Evolutionary conservation across 1,140 invertebrate genomes (phyloP), one percentile per base, ranked within the genome.

Genomic region (Charaxes varanes): DNA sequence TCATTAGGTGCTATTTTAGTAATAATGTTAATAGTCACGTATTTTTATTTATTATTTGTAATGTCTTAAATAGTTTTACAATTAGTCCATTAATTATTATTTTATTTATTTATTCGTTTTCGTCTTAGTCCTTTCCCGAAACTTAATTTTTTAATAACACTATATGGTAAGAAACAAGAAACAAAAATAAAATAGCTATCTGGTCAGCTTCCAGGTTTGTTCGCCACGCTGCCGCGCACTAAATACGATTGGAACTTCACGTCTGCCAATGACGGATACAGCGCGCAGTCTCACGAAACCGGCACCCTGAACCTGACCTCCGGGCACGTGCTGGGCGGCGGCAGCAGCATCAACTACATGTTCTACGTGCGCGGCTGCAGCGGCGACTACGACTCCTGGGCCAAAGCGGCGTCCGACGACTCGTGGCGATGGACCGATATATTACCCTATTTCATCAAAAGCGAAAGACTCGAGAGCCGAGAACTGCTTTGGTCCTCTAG

Each of bases 341-440:
- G 88, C 1, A 92, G 90, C 16, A 87, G 91, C 1, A 86, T 92
- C 1, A 93, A 93, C 73, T 94, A 92, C 45, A 87, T 93, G 88
- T 17, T 52, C 6, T 65, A 65, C 28, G 52, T 46, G 7, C 49
- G 62, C 8, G 62, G 58, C 0, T 34, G 48, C 22, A 34, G 33
- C 8, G 17, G 26, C 3, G 61, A 64, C 30, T 64, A 51, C 22
- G 26, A 55, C 4, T 19, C 10, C 6, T 64, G 61, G 61, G 57
- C 57, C 7, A 13, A 22, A 14, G 41, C 35, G 3, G 36, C 40
- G 2, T 34, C 48, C 11, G 49, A 64, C 24, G 33, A 15, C 14
- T 37, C 37, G 0, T 64, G 61, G 61, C 44, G 23, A 14, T 60
- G 45, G 14, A 5, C 34, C 10, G 32, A 43, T 6, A 28, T 57